These are phyloP conservation scores for Bombus sylvicola DNA, from an alignment of 1,140 invertebrate genomes.

Conservation along the genomic window DNA sequence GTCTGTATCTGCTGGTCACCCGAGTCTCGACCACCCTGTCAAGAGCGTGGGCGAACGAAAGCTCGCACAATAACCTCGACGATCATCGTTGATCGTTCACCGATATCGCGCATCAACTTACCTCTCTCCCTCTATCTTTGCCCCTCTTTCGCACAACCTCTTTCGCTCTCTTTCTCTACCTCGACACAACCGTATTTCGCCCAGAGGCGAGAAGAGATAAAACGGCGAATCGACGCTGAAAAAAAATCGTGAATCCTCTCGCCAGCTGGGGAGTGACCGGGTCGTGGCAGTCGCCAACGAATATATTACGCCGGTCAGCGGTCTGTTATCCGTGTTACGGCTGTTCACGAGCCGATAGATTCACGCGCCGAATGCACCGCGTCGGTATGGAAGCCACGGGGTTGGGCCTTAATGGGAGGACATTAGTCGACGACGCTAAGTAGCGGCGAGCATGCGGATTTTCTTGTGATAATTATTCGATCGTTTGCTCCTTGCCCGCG, in stretches of 20 bases:
- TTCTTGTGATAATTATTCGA: conserved; percentile 40
- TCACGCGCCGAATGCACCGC: conserved; percentile 5
- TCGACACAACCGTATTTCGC: background rate
- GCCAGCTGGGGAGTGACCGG: background rate
- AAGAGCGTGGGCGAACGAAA: too few relatives aligned
- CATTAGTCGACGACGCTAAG: conserved; percentile 28
- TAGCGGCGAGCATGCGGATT: conserved; percentile 20
- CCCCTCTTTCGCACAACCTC: too few relatives aligned
- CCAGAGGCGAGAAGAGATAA: conserved; percentile 3
- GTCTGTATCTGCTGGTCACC: too few relatives aligned
- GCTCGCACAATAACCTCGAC: too few relatives aligned
- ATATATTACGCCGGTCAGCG: conserved; percentile 30
- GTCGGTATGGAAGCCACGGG: background rate
- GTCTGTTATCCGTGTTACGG: background rate
- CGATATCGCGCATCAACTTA: too few relatives aligned
- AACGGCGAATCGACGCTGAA: background rate
- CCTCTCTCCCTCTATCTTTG: too few relatives aligned
- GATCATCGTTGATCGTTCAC: too few relatives aligned
- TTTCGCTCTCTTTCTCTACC: background rate
- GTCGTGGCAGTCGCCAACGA: conserved; percentile 17
- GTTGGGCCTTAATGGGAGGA: conserved; percentile 20
- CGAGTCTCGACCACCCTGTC: too few relatives aligned
- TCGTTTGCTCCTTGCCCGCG: background rate
- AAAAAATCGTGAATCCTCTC: conserved; percentile 32
- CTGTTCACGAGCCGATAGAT: background rate